Percentiles rank a stretch among this genome's conserved stretches.
Conservation (phyloP, 1,140 invertebrate species). For the Oryctes rhinoceros region DNA sequence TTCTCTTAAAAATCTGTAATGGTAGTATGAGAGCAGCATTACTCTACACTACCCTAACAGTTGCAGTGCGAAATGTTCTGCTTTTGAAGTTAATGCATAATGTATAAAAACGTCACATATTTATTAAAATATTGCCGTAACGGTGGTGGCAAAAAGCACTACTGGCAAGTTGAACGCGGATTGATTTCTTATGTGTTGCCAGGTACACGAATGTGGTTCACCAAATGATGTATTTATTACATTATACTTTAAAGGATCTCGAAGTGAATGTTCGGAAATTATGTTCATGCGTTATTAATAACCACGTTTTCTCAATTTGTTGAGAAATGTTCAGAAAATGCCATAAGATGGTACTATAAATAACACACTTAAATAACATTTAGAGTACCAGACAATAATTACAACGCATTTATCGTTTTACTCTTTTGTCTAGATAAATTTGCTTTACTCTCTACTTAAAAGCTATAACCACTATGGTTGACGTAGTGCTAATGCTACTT, state of each 20-base stretch:
- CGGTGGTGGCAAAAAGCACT: not conserved
- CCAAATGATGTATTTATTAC: conserved; percentile 24
- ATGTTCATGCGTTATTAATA: conserved; percentile 35
- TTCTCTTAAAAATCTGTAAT: no score
- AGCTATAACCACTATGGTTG: no score
- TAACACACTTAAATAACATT: no score
- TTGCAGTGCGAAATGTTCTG: not conserved
- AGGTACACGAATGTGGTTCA: conserved; percentile 1
- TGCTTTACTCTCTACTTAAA: no score
- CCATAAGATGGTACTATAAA: not conserved
- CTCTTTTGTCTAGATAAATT: no score
- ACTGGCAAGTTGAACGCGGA: not conserved
- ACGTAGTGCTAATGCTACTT: no score
- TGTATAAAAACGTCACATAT: conserved; percentile 31
- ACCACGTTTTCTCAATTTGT: not conserved
- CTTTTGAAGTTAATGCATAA: conserved; percentile 8
- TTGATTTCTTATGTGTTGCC: conserved; percentile 34
- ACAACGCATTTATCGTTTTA: no score
- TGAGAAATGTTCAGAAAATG: not conserved
- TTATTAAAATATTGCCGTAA: conserved; percentile 33
- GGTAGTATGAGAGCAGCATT: no score
- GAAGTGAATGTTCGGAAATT: conserved; percentile 22
- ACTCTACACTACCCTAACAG: no score
- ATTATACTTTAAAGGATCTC: conserved; percentile 10
- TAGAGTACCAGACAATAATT: no score